Base-by-base conservation (phyloP, 2,113 vertebrate species). In the Scytalopus superciliaris region DNA sequence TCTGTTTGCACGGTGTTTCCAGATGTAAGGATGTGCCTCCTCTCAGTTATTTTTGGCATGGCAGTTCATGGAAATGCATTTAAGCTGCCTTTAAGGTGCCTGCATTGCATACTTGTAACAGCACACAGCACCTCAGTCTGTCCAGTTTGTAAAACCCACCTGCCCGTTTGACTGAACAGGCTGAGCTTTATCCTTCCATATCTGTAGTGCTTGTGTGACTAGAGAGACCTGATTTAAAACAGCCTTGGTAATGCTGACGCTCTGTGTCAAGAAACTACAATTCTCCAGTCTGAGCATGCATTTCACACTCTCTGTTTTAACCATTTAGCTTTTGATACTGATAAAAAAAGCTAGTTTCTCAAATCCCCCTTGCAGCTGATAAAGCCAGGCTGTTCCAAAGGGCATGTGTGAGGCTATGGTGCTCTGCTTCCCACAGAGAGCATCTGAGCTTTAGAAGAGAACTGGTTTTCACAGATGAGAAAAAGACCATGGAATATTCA, bases 191-290 rank as follows among this genome's bases (percentile, higher is more conserved):
- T 42, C 18, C 30, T 70, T 89, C 59, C 2, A 0, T 66, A 22
- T n/a, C 35, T 77, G 0, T 67, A 33, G 37, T 81, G 12, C 33
- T 70, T 4, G 35, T 1, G 0, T 31, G 70, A 5, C 55, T 59
- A 55, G 30, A 42, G 39, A 80, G 37, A 30, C 3, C 7, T 49
- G 16, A 19, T 81, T 50, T 55, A 10, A 62, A 66, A 57, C 3
- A 73, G 24, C 14, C 1, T 0, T 59, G 39, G 14, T 59, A 50
- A 24, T 1, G 1, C 27, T 77, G 30, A 4, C 90, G 52, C 14
- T 68, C 23, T 52, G 30, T 56, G 16, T 57, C 47, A 47, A 45
- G 55, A 55, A 81, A 0, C 14, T 50, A 23, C 19, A n/a, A 19
- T 14, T 0, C 19, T 45, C 10, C 22, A 81, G 1, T n/a, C 35